phyloP scores from a whole-genome alignment of 2,797 vertebrate species.

The Cuniculus paca region DNA sequence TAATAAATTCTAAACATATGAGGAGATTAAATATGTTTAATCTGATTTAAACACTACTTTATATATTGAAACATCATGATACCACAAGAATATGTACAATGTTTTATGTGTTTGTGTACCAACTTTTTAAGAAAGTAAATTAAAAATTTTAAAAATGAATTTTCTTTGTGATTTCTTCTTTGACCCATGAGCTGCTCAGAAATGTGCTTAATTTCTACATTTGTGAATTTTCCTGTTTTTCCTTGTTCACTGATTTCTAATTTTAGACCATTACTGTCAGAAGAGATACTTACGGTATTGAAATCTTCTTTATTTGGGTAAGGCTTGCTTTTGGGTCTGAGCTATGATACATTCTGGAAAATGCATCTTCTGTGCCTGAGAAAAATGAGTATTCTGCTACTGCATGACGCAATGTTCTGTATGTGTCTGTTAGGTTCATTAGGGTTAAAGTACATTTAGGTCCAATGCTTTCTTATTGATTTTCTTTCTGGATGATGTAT shows the following conservation, averaged over 20 bases:
- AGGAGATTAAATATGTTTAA: not conserved
- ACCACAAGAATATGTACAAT: not conserved
- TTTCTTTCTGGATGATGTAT: constrained; percentile 10
- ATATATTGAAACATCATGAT: not conserved
- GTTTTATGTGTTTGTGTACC: not conserved
- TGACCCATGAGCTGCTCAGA: not conserved
- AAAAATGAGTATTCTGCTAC: not conserved
- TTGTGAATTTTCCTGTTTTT: not conserved
- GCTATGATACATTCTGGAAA: not conserved
- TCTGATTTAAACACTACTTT: not conserved
- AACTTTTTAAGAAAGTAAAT: not conserved
- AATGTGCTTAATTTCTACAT: not conserved
- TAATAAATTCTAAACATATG: not conserved
- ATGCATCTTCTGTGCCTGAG: not conserved
- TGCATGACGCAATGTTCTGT: not conserved
- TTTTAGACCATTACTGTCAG: not conserved
- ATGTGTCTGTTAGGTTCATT: not conserved
- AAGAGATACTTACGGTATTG: not conserved
- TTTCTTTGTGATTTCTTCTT: not conserved
- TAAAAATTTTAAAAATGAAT: not conserved
- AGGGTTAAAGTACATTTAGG: not conserved
- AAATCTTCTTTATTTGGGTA: not conserved
- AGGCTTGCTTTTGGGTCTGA: not conserved
- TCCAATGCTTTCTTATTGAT: not conserved
- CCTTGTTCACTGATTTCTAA: not conserved